phyloP scores from a whole-genome alignment of 2,113 vertebrate genomes.

The Leptosomus discolor region DNA sequence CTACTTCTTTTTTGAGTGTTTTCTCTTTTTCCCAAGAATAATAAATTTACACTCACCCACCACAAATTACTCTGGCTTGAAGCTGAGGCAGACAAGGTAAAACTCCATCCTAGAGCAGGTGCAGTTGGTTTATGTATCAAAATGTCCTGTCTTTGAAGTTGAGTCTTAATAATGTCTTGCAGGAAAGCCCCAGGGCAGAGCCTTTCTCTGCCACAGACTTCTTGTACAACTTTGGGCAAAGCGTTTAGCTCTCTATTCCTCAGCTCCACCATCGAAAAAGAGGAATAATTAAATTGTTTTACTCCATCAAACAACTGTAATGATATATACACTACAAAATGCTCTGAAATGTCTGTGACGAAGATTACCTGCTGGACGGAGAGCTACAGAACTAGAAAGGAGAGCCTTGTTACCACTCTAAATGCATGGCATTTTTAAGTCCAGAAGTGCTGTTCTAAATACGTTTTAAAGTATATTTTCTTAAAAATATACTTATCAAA shows the following conservation, averaged over 20 bases:
- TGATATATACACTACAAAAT: not conserved
- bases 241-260: not conserved
- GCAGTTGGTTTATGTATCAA: not conserved
- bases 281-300: not conserved
- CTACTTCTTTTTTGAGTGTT: rapidly evolving
- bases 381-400: not conserved
- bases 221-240: not conserved
- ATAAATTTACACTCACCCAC: not conserved
- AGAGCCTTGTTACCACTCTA: not conserved
- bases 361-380: not conserved
- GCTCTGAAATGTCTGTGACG: not conserved
- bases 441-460: not conserved
- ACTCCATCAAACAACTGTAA: not conserved
- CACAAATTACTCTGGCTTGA: not conserved
- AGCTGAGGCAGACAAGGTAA: not conserved
- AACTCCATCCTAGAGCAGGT: not conserved
- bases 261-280: not conserved
- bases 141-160: not conserved
- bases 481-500: not conserved
- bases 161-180: conserved; percentile 26
- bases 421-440: not conserved
- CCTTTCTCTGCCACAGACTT: not conserved
- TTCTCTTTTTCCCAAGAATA: not conserved
- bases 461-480: not conserved
- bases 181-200: conserved; percentile 40